These are phyloP conservation scores for Chlorodrepanis virens DNA, from an alignment of 2,113 vertebrate genomes.

Conservation along the genomic window DNA sequence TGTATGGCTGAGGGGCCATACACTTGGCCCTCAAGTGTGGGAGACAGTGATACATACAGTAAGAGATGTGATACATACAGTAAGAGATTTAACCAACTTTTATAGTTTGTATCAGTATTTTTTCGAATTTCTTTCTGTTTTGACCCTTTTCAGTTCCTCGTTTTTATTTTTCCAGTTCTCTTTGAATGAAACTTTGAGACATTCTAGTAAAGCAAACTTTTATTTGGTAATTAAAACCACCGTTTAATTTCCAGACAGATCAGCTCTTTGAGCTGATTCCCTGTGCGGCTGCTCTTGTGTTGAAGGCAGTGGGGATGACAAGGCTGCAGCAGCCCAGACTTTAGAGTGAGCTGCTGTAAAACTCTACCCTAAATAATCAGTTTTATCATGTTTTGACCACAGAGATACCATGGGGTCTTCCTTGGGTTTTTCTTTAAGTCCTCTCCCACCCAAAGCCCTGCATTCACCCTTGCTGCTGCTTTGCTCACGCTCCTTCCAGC, in stretches of 20 bases:
- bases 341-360: neutral
- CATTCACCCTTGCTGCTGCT: neutral
- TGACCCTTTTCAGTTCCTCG: neutral
- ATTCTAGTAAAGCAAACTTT: neutral
- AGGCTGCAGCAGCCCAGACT: neutral
- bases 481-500: accelerated
- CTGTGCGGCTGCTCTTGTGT: neutral
- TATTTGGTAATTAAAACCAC: neutral
- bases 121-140: neutral
- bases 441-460: neutral
- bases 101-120: neutral
- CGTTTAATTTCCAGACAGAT: neutral
- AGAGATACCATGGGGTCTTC: neutral
- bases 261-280: neutral
- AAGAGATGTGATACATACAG: neutral
- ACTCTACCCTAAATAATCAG: neutral
- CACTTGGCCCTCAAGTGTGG: no score
- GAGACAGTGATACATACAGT: neutral
- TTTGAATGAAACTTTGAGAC: neutral
- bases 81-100: neutral
- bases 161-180: neutral
- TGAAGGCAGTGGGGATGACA: neutral
- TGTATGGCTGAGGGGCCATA: neutral
- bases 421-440: neutral
- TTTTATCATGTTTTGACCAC: neutral